Percentiles rank a stretch among this genome's conserved stretches.
phyloP scores from a whole-genome alignment of 1,140 invertebrate species.

The Drosophila serrata region DNA sequence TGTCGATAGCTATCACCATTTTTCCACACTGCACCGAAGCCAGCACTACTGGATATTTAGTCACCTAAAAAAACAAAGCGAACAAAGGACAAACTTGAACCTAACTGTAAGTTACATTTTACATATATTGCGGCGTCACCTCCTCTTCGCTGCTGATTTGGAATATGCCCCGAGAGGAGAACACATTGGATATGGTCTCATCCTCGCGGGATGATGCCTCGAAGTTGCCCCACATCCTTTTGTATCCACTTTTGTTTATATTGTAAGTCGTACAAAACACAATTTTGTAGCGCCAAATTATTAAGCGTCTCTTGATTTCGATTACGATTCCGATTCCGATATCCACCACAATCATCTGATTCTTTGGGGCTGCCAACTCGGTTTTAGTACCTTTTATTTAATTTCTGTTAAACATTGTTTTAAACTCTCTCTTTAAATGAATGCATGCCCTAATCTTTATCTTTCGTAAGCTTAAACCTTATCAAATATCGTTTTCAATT shows the following conservation, averaged over 20 bases:
- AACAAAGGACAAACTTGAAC: background rate
- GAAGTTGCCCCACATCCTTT: slow-evolving; percentile 80
- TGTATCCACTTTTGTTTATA: background rate
- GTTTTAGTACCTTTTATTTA: no score
- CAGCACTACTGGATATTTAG: slow-evolving; percentile 58
- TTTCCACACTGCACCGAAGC: slow-evolving; percentile 73
- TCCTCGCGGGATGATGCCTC: slow-evolving; percentile 74
- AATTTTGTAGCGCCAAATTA: slow-evolving; percentile 65
- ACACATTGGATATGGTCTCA: slow-evolving; percentile 80
- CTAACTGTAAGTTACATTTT: background rate
- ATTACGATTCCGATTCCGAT: no score
- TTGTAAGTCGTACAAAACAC: slow-evolving; percentile 26
- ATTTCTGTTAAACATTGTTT: no score
- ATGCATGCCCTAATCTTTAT: no score
- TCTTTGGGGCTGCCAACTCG: no score
- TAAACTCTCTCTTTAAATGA: no score
- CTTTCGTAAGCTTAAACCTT: no score
- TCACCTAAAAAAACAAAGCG: slow-evolving; percentile 41
- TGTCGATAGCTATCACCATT: slow-evolving; percentile 80
- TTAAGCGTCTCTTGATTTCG: slow-evolving; percentile 29
- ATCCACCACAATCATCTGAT: no score
- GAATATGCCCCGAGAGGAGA: slow-evolving; percentile 78
- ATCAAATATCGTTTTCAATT: background rate
- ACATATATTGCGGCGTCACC: slow-evolving; percentile 22
- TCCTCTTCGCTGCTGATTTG: slow-evolving; percentile 74